phyloP scores from a whole-genome alignment of 2,797 vertebrate species.

The Prunella strophiata region DNA sequence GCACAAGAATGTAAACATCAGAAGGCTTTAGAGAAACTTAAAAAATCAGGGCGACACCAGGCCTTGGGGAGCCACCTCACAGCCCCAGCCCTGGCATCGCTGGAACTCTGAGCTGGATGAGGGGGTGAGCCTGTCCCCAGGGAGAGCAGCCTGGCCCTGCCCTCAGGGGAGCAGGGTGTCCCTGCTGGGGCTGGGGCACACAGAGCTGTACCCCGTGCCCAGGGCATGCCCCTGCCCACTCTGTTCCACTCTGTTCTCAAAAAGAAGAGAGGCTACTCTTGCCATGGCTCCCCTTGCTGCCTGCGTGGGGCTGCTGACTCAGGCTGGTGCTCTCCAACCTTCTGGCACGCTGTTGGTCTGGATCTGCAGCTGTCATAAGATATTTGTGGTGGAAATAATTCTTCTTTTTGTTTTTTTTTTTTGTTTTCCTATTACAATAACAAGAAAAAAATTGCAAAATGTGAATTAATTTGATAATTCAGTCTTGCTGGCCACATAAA shows the following conservation, averaged over 20 bases:
- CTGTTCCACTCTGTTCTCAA: neutral
- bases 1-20: too few relatives aligned
- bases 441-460: neutral
- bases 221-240: neutral
- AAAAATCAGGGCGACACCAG: too few relatives aligned
- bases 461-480: neutral
- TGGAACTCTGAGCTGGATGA: neutral
- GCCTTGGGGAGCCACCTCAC: neutral
- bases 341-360: fast-evolving
- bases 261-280: too few relatives aligned
- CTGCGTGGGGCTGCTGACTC: neutral
- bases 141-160: neutral
- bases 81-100: fast-evolving
- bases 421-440: neutral
- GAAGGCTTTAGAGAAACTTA: too few relatives aligned
- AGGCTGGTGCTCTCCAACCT: neutral
- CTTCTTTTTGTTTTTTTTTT: neutral
- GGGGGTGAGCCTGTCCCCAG: neutral
- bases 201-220: neutral
- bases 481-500: neutral
- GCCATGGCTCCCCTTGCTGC: neutral
- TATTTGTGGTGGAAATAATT: neutral
- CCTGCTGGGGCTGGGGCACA: neutral
- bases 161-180: neutral
- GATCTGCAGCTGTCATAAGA: neutral